A percentile compares a stretch with the other conserved stretches of the same genome.
phyloP scores from a whole-genome alignment of 2,113 vertebrate genomes.

The Ageneiosus marmoratus region DNA sequence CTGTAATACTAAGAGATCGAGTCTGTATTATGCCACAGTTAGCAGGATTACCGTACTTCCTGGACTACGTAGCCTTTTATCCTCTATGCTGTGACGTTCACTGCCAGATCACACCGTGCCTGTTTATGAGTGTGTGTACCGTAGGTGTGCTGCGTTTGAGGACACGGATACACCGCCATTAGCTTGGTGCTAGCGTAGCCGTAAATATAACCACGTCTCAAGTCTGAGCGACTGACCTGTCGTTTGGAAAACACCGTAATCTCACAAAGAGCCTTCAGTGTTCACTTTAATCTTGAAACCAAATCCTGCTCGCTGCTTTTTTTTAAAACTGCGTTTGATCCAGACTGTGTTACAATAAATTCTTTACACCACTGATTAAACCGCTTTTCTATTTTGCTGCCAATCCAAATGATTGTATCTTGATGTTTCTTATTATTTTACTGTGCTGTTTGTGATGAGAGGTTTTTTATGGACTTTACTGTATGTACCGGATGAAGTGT shows the following conservation, averaged over 20 bases:
- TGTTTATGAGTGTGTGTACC: neutral
- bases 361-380: neutral
- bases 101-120: neutral
- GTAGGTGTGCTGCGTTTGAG: neutral
- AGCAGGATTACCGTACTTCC: neutral
- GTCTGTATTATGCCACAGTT: neutral
- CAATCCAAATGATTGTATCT: slow-evolving; percentile 7
- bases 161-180: neutral
- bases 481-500: neutral
- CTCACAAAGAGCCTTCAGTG: neutral
- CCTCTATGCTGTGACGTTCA: neutral
- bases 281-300: neutral
- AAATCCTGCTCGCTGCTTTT: neutral
- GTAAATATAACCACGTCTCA: neutral
- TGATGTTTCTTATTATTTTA: neutral
- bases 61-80: neutral
- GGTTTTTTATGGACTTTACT: neutral
- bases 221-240: neutral
- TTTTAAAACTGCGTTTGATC: neutral
- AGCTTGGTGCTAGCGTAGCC: neutral
- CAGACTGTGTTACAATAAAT: neutral
- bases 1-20: neutral
- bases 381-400: neutral
- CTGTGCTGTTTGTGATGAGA: neutral
- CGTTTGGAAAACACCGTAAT: neutral